A percentile compares a stretch with the other conserved stretches of the same genome.
Conservation (phyloP, 1,140 invertebrate genomes). For the Myzus persicae region DNA sequence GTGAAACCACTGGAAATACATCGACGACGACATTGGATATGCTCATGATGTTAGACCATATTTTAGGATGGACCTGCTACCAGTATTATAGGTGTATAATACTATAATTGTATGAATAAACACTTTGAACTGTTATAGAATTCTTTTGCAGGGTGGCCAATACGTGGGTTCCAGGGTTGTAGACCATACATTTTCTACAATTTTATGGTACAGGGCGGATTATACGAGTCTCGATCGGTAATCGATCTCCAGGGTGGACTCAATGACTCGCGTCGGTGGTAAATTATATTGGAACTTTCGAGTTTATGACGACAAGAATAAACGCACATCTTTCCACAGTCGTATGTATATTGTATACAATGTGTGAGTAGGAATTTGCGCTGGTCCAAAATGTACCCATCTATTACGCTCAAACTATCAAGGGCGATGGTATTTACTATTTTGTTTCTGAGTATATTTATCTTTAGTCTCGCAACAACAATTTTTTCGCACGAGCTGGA, state of each 20-base stretch:
- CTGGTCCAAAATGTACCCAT: background rate
- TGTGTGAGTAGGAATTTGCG: background rate
- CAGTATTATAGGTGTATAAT: background rate
- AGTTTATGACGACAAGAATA: background rate
- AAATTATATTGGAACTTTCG: conserved; percentile 25
- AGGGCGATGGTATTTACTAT: too few species aligned
- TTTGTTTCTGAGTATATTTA: background rate
- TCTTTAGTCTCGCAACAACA: background rate
- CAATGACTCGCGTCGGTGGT: background rate
- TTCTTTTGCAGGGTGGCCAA: background rate
- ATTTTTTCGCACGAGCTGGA: background rate
- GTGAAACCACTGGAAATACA: background rate
- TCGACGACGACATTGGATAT: background rate
- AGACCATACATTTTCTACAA: background rate
- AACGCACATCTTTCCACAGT: background rate
- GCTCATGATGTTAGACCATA: background rate
- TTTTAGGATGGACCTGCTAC: background rate
- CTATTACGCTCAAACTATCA: background rate
- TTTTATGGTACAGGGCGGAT: background rate
- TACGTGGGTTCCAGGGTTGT: background rate
- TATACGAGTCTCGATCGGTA: background rate
- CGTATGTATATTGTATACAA: background rate
- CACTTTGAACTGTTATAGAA: background rate
- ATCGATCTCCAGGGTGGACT: background rate
- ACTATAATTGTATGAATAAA: background rate